Evolutionary conservation across 2,797 vertebrate species (phyloP).

Genomic region (Lepilemur septentrionalis): DNA sequence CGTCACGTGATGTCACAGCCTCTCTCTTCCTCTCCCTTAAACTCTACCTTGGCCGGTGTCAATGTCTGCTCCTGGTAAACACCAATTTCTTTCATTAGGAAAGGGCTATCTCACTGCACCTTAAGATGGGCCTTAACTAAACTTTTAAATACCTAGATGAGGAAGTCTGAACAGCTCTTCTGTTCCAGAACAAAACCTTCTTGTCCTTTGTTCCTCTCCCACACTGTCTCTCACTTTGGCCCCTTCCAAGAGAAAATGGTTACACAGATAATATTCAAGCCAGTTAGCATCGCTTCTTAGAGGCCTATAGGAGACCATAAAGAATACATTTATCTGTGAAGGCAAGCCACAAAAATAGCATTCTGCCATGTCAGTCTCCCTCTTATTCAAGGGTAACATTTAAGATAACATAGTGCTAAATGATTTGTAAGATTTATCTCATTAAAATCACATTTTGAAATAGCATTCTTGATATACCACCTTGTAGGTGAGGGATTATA

Average conservation of each 20-base stretch:
- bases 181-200: not conserved
- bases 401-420: not conserved
- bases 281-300: not conserved
- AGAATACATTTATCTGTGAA: not conserved
- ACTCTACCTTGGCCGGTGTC: too few species aligned
- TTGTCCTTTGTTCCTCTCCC: not conserved
- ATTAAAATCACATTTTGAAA: constrained; percentile 8
- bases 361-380: not conserved
- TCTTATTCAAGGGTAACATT: not conserved
- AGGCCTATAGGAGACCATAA: not conserved
- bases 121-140: not conserved
- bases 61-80: not conserved
- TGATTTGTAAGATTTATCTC: not conserved
- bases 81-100: not conserved
- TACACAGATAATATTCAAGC: not conserved
- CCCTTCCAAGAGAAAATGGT: not conserved
- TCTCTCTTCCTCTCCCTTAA: not conserved
- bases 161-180: not conserved
- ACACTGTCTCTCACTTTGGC: not conserved
- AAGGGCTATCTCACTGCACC: not conserved
- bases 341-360: not conserved
- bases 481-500: not conserved
- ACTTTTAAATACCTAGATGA: not conserved
- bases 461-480: not conserved
- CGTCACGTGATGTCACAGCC: fast-evolving